Evolutionary conservation across 2,888 invertebrate species (phyloP).

Genomic region (Tetragnatha montana): DNA sequence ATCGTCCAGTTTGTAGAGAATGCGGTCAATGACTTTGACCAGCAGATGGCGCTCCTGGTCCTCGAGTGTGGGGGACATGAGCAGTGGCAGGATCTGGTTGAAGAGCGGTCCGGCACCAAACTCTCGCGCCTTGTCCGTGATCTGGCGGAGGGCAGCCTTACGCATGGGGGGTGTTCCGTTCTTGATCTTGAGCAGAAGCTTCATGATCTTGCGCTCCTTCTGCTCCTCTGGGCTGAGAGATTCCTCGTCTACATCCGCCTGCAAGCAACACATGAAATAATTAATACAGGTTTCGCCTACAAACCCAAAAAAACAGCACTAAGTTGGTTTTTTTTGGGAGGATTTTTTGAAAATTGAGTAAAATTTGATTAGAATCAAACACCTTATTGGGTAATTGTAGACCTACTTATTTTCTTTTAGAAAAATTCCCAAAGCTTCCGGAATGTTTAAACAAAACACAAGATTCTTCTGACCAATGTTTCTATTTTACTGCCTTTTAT

Average conservation of each 20-base stretch:
- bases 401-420: too few relatives aligned
- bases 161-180: conserved; percentile 99
- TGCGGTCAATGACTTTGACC: conserved; percentile 98
- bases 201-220: conserved; percentile 99
- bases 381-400: too few relatives aligned
- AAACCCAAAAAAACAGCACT: too few relatives aligned
- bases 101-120: conserved; percentile 99
- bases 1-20: conserved; percentile 98
- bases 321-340: too few relatives aligned
- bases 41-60: conserved; percentile 99
- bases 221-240: conserved; percentile 95
- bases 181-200: conserved; percentile 96
- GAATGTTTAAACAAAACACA: too few relatives aligned
- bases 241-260: conserved; percentile 97
- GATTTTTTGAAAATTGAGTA: too few relatives aligned
- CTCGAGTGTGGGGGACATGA: conserved; percentile 99
- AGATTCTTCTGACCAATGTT: too few relatives aligned
- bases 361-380: too few relatives aligned
- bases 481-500: too few relatives aligned
- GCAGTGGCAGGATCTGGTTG: conserved; percentile 97
- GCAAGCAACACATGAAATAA: conserved; percentile 10
- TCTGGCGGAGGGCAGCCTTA: conserved; percentile 96
- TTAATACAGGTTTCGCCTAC: too few relatives aligned
- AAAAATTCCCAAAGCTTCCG: too few relatives aligned
- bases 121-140: conserved; percentile 98